A percentile compares a stretch with the other conserved stretches of the same genome.
These are phyloP conservation scores for Chloromyia formosa DNA, from an alignment of 2,888 invertebrate species.

Conservation along the genomic window DNA sequence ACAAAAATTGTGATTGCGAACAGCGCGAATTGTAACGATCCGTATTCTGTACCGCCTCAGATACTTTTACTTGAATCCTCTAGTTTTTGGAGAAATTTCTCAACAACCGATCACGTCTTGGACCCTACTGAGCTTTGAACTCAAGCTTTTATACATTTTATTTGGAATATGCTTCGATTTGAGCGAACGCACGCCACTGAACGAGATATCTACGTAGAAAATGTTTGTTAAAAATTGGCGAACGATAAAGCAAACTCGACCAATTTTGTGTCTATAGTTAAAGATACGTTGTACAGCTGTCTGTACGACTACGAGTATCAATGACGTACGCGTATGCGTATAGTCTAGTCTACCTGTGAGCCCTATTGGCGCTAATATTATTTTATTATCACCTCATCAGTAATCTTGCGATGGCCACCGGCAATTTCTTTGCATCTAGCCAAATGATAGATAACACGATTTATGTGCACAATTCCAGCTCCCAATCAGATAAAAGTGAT, in stretches of 20 bases:
- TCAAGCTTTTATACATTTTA: slow-evolving; percentile 40
- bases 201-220: neutral
- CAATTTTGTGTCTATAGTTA: neutral
- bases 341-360: neutral
- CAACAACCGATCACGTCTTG: slow-evolving; percentile 23
- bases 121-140: slow-evolving; percentile 14
- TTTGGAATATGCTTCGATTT: neutral
- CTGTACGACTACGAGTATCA: neutral
- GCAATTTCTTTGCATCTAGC: too few species aligned
- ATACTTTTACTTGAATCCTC: neutral
- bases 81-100: neutral
- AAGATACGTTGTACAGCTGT: neutral
- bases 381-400: neutral
- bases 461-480: too few species aligned
- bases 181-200: slow-evolving; percentile 4
- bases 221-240: slow-evolving; percentile 8
- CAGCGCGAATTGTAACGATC: neutral
- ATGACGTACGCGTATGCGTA: too few species aligned
- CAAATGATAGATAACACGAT: slow-evolving; percentile 21
- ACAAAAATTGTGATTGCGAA: neutral
- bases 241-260: slow-evolving; percentile 6
- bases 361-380: slow-evolving; percentile 4
- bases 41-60: neutral
- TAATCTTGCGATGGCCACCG: too few species aligned
- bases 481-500: too few species aligned